phyloP scores from a whole-genome alignment of 2,113 vertebrate genomes.

The Oenanthe melanoleuca region DNA sequence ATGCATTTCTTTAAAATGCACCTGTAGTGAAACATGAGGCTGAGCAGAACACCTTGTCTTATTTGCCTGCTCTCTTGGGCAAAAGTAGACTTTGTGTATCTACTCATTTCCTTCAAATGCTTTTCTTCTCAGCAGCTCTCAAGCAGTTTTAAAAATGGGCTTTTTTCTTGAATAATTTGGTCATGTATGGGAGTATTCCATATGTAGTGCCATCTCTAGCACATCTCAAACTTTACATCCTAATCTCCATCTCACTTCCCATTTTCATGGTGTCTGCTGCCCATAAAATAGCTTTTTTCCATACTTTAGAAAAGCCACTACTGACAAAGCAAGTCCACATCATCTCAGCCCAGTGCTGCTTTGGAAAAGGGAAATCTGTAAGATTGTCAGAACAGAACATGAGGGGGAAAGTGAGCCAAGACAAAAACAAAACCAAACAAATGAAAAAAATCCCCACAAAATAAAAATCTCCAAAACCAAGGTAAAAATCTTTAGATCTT shows the following conservation, averaged over 20 bases:
- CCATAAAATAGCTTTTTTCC: background rate
- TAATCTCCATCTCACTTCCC: background rate
- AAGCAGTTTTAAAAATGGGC: background rate
- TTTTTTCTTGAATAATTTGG: background rate
- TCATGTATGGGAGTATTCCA: background rate
- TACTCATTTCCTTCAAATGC: background rate
- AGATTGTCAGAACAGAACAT: background rate
- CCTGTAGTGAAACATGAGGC: background rate
- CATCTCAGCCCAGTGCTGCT: background rate
- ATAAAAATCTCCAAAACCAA: background rate
- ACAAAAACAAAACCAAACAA: background rate
- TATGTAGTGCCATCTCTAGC: background rate
- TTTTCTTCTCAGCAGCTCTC: background rate
- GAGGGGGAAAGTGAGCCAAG: background rate
- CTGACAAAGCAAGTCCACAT: rapidly evolving
- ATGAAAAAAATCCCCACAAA: background rate
- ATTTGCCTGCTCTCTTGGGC: background rate
- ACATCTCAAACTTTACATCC: background rate
- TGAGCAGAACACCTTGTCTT: background rate
- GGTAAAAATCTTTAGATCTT: background rate
- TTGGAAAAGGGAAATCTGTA: background rate
- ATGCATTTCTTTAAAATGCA: background rate
- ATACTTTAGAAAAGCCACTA: background rate
- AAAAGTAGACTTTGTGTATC: background rate
- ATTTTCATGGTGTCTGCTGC: background rate